phyloP scores from a whole-genome alignment of 92 coral and sea anemone species.

The Umimayanthus kanabou region DNA sequence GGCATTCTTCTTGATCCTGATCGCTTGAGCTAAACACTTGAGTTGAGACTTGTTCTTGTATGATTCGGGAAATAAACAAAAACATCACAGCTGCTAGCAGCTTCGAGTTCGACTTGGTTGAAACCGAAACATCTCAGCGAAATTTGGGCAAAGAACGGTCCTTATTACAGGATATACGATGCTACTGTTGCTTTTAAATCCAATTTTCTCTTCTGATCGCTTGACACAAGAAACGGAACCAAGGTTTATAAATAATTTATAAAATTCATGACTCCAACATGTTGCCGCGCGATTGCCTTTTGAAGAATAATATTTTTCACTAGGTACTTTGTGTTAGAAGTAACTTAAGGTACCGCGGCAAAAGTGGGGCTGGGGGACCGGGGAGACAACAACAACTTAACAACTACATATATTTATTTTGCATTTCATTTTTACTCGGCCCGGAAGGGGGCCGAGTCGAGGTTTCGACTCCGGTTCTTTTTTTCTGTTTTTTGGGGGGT shows the following conservation, averaged over 20 bases:
- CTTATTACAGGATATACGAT: neutral
- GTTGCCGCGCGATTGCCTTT: neutral
- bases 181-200: conserved; percentile 23
- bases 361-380: too few relatives aligned
- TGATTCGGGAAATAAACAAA: conserved; percentile 23
- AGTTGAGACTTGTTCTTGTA: conserved; percentile 21
- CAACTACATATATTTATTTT: too few relatives aligned
- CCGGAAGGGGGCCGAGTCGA: too few relatives aligned
- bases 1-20: conserved; percentile 13
- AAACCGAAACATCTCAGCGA: neutral
- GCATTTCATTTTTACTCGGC: too few relatives aligned
- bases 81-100: conserved; percentile 13
- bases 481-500: too few relatives aligned
- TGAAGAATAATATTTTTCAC: neutral
- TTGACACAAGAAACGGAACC: neutral
- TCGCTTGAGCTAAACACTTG: conserved; percentile 4
- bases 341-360: conserved; percentile 4
- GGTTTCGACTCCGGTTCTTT: too few relatives aligned
- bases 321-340: conserved; percentile 10
- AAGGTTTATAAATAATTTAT: conserved; percentile 56
- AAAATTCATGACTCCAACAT: conserved; percentile 23
- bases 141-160: neutral
- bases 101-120: neutral
- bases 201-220: conserved; percentile 15
- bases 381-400: too few relatives aligned